Conservation (phyloP, 2,113 vertebrate genomes). For the Heterotis niloticus region DNA sequence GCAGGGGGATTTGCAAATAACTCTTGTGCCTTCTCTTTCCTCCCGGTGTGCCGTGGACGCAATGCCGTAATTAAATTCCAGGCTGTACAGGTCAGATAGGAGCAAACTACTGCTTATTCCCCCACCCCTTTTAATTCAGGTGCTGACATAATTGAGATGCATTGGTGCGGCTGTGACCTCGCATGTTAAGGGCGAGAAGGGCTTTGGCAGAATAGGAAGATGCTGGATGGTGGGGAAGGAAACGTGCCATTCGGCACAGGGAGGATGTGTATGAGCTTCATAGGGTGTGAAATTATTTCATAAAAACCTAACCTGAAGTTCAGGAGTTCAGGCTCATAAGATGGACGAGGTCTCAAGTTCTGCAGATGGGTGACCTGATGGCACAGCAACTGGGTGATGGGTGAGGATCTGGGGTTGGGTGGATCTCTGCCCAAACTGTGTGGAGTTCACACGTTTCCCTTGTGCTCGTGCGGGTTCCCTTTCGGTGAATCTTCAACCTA, state of each 20-base stretch:
- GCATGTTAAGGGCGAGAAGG: neutral
- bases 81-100: conserved; percentile 20
- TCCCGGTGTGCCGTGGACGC: neutral
- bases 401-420: too few relatives aligned
- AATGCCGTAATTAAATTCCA: neutral
- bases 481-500: too few relatives aligned
- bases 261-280: conserved; percentile 2
- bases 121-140: too few relatives aligned
- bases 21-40: neutral
- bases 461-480: too few relatives aligned
- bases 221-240: neutral
- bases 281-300: conserved; percentile 21
- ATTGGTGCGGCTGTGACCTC: conserved; percentile 31
- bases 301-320: neutral
- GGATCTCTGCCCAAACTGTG: too few relatives aligned
- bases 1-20: too few relatives aligned
- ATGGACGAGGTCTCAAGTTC: neutral
- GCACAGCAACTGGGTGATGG: too few relatives aligned
- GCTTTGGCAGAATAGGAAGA: neutral
- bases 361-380: too few relatives aligned
- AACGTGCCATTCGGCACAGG: neutral
- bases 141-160: conserved; percentile 36
- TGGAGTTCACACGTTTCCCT: too few relatives aligned
- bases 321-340: neutral
- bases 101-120: conserved; percentile 21